phyloP scores from a whole-genome alignment of 2,797 vertebrate genomes.

The Platalea minor region DNA sequence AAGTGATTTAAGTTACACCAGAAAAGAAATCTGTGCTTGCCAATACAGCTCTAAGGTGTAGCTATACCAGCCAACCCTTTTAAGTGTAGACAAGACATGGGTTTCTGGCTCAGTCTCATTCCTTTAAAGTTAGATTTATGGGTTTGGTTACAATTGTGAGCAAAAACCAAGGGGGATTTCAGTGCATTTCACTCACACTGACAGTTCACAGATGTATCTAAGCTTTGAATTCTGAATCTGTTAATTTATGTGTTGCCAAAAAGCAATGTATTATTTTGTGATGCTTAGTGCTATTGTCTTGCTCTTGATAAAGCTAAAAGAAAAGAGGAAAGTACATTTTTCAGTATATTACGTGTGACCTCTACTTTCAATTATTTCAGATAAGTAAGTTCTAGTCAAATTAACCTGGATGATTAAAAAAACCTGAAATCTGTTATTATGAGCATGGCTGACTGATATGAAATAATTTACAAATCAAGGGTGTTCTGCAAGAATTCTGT shows the following conservation, averaged over 20 bases:
- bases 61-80: conserved; percentile 44
- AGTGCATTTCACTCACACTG: neutral
- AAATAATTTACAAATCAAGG: neutral
- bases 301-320: neutral
- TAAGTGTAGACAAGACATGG: conserved; percentile 26
- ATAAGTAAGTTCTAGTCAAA: neutral
- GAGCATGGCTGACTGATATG: neutral
- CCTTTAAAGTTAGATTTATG: conserved; percentile 51
- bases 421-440: neutral
- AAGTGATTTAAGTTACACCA: conserved; percentile 32
- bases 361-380: neutral
- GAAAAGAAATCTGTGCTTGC: conserved; percentile 9
- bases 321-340: neutral
- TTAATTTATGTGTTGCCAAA: conserved; percentile 33
- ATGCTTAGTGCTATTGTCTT: neutral
- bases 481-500: neutral
- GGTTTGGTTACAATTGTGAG: conserved; percentile 39
- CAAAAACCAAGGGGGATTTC: conserved; percentile 8
- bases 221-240: conserved; percentile 6
- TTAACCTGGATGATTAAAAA: neutral
- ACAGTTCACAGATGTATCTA: conserved; percentile 18
- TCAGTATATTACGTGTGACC: neutral
- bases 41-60: conserved; percentile 56
- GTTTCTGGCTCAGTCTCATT: conserved; percentile 9
- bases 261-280: neutral